Evolutionary conservation across 2,797 vertebrate species (phyloP).

Genomic region (Fringilla coelebs): DNA sequence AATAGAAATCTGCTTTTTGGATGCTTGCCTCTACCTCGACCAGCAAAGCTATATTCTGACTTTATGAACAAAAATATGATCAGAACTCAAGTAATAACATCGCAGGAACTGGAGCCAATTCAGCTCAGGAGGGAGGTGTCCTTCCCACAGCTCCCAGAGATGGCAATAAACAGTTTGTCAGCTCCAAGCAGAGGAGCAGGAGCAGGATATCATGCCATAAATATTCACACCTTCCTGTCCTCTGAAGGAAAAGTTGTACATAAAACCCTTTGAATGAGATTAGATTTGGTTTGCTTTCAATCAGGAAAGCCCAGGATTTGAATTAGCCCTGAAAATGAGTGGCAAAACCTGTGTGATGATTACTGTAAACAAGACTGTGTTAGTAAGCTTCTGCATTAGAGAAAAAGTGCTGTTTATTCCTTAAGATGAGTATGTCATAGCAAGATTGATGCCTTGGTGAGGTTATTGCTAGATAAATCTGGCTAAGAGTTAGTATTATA

Average conservation of each 20-base stretch:
- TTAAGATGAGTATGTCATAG: neutral
- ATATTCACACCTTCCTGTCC: conserved; percentile 1
- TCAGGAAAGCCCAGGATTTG: neutral
- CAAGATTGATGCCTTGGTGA: neutral
- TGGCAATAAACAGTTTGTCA: neutral
- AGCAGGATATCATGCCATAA: neutral
- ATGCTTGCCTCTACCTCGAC: neutral
- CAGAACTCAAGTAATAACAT: neutral
- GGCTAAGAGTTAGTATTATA: neutral
- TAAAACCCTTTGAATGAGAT: conserved; percentile 4
- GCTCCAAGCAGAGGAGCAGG: neutral
- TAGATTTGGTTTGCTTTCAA: neutral
- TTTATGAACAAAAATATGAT: neutral
- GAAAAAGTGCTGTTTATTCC: neutral
- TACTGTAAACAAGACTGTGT: neutral
- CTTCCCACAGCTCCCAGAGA: neutral
- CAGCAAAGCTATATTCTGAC: neutral
- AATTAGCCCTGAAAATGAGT: neutral
- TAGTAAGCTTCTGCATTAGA: neutral
- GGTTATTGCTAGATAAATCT: neutral
- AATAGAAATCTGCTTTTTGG: neutral
- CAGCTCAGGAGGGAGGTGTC: neutral
- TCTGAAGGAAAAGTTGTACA: conserved; percentile 3
- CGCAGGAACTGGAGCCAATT: neutral
- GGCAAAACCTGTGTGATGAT: neutral